Conservation (phyloP, 2,888 invertebrate species). For the Andrena camellia region DNA sequence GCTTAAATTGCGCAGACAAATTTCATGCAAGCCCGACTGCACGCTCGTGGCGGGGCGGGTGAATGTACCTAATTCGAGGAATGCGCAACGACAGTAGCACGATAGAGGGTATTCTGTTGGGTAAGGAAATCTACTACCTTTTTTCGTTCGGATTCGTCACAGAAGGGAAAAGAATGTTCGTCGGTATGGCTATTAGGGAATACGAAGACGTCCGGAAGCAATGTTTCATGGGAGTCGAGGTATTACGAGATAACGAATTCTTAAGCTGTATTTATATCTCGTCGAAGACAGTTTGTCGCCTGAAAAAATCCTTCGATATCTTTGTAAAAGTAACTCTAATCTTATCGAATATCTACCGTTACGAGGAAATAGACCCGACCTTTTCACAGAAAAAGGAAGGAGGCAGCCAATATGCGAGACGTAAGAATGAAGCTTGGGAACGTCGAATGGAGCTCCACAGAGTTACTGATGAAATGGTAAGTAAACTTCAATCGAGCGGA, state of each 20-base stretch:
- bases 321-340: no score
- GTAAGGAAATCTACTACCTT: background rate
- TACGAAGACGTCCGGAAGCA: no score
- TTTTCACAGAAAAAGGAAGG: background rate
- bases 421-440: background rate
- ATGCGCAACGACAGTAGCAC: background rate
- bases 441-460: background rate
- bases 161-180: background rate
- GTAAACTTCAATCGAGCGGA: constrained; percentile 8
- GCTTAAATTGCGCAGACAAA: background rate
- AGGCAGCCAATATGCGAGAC: background rate
- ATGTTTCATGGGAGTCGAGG: no score
- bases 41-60: background rate
- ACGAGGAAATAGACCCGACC: no score
- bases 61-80: background rate
- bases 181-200: background rate
- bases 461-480: background rate
- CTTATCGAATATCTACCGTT: no score
- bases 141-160: background rate
- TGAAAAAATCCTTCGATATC: no score
- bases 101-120: background rate
- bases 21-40: background rate
- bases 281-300: no score
- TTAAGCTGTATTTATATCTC: no score
- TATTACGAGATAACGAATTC: no score